Percentiles rank a stretch among this genome's conserved stretches.
Evolutionary conservation across 2,888 invertebrate species (phyloP).

Genomic region (Synergus umbraculus): DNA sequence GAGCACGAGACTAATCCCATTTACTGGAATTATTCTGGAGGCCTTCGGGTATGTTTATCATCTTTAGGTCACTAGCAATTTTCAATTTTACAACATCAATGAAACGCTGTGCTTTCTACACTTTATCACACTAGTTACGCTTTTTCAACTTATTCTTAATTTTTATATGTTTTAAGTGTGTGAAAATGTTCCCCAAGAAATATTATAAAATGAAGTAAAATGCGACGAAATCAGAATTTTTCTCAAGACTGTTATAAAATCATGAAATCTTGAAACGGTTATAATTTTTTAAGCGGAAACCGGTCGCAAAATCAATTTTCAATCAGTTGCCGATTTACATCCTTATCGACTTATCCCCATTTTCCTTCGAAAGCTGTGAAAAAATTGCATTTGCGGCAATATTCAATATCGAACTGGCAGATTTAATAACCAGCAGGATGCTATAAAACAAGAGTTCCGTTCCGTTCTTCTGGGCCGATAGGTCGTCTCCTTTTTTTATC

Average conservation of each 20-base stretch:
- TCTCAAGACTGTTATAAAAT: not conserved
- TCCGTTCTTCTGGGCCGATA: conserved; percentile 1
- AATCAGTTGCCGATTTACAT: not conserved
- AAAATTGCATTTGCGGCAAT: conserved; percentile 14
- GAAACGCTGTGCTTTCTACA: conserved; percentile 18
- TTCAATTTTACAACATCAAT: conserved; percentile 24
- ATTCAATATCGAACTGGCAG: not conserved
- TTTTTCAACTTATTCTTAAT: not conserved
- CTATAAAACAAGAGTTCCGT: conserved; percentile 20
- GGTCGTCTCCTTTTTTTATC: conserved; percentile 19
- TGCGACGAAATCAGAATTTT: not conserved
- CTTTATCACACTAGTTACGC: not conserved
- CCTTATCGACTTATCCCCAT: not conserved
- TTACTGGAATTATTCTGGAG: not conserved
- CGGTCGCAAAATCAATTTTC: conserved; percentile 12
- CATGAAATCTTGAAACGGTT: not conserved
- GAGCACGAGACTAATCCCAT: conserved; percentile 29
- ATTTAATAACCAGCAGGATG: not conserved
- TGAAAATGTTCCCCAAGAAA: not conserved
- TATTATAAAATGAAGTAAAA: not conserved
- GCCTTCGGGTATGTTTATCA: not conserved
- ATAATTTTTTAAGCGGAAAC: not conserved
- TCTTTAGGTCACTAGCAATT: not conserved
- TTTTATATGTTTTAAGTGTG: not conserved
- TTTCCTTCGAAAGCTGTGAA: not conserved